Evolutionary conservation across 1,140 invertebrate genomes (phyloP).

Genomic region (Macrostomum lignano): DNA sequence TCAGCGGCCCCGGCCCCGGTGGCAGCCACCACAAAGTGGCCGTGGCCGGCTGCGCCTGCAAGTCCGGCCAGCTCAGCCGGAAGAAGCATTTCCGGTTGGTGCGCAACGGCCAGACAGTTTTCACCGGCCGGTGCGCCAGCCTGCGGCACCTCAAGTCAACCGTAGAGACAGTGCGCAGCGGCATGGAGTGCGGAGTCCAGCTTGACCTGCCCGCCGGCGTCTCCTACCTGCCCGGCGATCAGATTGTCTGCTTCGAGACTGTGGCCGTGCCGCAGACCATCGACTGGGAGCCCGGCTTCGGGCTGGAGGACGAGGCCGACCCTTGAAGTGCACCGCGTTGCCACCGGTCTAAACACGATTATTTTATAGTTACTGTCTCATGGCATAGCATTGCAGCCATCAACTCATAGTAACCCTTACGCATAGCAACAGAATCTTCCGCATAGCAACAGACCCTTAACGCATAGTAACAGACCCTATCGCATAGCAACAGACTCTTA

Average conservation of each 20-base stretch:
- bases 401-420: too few relatives aligned
- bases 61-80: conserved; percentile 44
- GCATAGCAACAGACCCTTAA: too few relatives aligned
- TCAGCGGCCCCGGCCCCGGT: too few relatives aligned
- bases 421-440: too few relatives aligned
- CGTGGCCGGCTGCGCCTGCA: conserved; percentile 58
- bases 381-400: too few relatives aligned
- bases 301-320: too few relatives aligned
- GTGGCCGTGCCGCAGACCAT: conserved; percentile 36
- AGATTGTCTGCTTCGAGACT: conserved; percentile 42
- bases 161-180: conserved; percentile 48
- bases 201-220: conserved; percentile 38
- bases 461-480: too few relatives aligned
- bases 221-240: conserved; percentile 43
- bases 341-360: too few relatives aligned
- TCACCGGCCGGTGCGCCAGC: conserved; percentile 34
- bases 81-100: conserved; percentile 38
- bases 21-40: conserved; percentile 45
- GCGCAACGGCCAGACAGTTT: conserved; percentile 40
- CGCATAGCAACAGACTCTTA: too few relatives aligned
- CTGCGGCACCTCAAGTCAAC: conserved; percentile 65
- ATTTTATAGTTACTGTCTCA: too few relatives aligned
- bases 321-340: too few relatives aligned
- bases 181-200: conserved; percentile 55
- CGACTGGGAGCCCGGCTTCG: conserved; percentile 60